Percentiles rank a stretch among this genome's conserved stretches.
Conservation (phyloP, 2,888 invertebrate species). For the Ecliptopera silaceata region DNA sequence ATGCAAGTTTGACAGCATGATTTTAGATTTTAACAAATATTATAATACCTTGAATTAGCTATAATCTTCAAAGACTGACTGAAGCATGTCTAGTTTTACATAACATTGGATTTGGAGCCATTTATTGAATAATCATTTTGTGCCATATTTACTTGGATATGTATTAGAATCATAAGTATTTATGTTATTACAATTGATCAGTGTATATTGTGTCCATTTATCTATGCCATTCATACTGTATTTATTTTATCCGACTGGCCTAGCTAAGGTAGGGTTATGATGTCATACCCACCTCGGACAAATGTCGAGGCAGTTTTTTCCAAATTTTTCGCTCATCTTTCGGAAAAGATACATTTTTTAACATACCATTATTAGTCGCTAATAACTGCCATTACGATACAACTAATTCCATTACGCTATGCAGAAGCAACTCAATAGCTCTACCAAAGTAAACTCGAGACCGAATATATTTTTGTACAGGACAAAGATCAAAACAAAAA, state of each 20-base stretch:
- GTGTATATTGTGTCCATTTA: constrained; percentile 43
- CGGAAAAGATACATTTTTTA: constrained; percentile 44
- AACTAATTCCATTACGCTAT: constrained; percentile 38
- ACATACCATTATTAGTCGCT: constrained; percentile 53
- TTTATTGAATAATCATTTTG: constrained; percentile 33
- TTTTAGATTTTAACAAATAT: constrained; percentile 37
- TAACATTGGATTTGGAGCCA: constrained; percentile 44
- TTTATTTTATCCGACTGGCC: constrained; percentile 38
- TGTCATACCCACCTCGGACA: constrained; percentile 52
- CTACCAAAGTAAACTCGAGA: neutral
- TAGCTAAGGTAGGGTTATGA: constrained; percentile 26
- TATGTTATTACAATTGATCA: constrained; percentile 32
- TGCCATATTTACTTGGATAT: constrained; percentile 26
- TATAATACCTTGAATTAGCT: constrained; percentile 18
- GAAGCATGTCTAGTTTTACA: constrained; percentile 62
- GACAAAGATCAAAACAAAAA: no score
- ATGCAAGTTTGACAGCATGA: constrained; percentile 49
- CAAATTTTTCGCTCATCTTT: constrained; percentile 54
- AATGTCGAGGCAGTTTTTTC: constrained; percentile 63
- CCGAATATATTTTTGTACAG: no score
- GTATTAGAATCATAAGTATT: constrained; percentile 27
- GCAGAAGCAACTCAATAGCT: constrained; percentile 42
- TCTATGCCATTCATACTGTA: constrained; percentile 43
- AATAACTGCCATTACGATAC: constrained; percentile 48
- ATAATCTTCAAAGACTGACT: constrained; percentile 58